Percentiles rank a stretch among this genome's conserved stretches.
These are phyloP conservation scores for Agrypnia vestita DNA, from an alignment of 1,140 invertebrate genomes.

Conservation along the genomic window DNA sequence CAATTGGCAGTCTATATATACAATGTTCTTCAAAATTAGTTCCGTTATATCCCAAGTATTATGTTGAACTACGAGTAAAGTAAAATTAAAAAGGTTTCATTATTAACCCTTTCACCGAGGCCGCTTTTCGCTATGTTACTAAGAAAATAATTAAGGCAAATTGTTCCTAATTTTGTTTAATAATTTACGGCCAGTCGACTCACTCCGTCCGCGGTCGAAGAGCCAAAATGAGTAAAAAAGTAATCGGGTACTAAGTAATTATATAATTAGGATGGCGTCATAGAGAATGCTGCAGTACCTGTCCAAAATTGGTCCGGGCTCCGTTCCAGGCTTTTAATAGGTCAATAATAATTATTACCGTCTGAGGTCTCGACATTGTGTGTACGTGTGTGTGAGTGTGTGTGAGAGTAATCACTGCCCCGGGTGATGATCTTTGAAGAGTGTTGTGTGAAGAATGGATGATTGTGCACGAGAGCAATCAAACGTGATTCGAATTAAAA, in stretches of 20 bases:
- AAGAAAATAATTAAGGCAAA: too few relatives aligned
- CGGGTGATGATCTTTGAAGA: conserved; percentile 36
- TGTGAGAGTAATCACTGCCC: conserved; percentile 55
- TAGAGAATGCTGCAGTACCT: conserved; percentile 44
- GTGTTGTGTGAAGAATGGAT: conserved; percentile 25
- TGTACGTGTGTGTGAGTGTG: too few relatives aligned
- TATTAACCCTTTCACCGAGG: too few relatives aligned
- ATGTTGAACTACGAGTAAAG: too few relatives aligned
- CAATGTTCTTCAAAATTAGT: too few relatives aligned
- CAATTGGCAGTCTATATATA: too few relatives aligned
- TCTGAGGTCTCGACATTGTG: conserved; percentile 47
- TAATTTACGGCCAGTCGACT: not conserved
- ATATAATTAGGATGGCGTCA: conserved; percentile 60
- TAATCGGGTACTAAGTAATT: conserved; percentile 52
- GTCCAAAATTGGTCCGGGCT: conserved; percentile 38
- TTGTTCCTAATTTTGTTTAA: not conserved
- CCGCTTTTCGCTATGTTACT: too few relatives aligned
- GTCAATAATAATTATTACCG: conserved; percentile 58
- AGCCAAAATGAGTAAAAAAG: conserved; percentile 16
- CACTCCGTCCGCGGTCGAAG: not conserved
- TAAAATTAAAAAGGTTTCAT: too few relatives aligned
- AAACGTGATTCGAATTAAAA: conserved; percentile 38
- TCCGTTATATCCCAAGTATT: too few relatives aligned
- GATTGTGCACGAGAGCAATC: conserved; percentile 12
- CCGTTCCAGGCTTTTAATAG: conserved; percentile 54